Base-by-base conservation (phyloP, 2,888 invertebrate species). In the Acanthosepion lycidas region DNA sequence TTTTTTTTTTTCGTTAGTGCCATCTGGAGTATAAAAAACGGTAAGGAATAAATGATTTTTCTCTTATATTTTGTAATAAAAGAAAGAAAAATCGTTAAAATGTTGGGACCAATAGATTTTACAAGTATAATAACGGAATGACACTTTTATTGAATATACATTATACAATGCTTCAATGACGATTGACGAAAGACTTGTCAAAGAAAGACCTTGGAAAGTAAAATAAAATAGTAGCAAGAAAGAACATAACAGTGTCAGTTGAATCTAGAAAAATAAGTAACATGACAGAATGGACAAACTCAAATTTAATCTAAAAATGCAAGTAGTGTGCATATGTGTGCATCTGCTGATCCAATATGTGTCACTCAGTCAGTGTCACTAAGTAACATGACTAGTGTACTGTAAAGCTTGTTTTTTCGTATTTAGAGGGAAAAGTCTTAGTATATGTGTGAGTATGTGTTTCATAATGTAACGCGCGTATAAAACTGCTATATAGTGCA, bases 11-110 rank as follows among this genome's bases (percentile, higher is more conserved):
- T n/a, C 12, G n/a, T 78, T n/a, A n/a, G 12, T 78, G n/a, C 78
- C n/a, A 78, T n/a, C 78, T 78, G 78, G 78, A 78, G 78, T 78
- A 28, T 8, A 78, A 78, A 78, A 78, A 78, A 78, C 78, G 78
- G n/a, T n/a, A 78, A 78, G 78, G 78, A 78, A n/a, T 15, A 78
- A 78, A 78, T 78, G 78, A 78, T 78, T n/a, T 78, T 78, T 78
- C 78, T 78, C 78, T 78, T 78, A 18, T 78, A 15, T 78, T n/a
- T 78, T 33, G 78, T 23, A 78, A 78, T 78, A 78, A 78, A 78
- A 78, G n/a, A 78, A n/a, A 78, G n/a, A 78, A 78, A 78, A n/a
- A 78, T 78, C 78, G 78, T 78, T 78, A 78, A 9, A 78, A 78
- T 12, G n/a, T 28, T 78, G 78, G 28, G n/a, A 78, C 8, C 59